Conservation (phyloP, 2,113 vertebrate species). For the human region GRCh38 chr14:35596501-35597000, state of each 20-base stretch:
- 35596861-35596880: not conserved
- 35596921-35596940: not conserved
- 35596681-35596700: not conserved
- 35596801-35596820: constrained; percentile 1
- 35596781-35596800: not conserved
- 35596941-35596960: not conserved
- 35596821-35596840: not conserved
- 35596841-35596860: not conserved
- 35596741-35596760: not conserved
- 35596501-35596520: not conserved
- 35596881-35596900: not conserved
- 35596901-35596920: not conserved
- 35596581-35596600: constrained; percentile 16
- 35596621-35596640: not conserved
- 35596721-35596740: constrained; percentile 27
- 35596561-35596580: not conserved
- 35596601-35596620: not conserved
- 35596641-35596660: not conserved
- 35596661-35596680: not conserved
- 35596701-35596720: not conserved
- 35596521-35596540: not conserved
- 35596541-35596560: not conserved
- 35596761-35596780: not conserved
- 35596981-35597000: not conserved
- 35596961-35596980: not conserved